Evolutionary conservation across 2,113 vertebrate genomes (phyloP).

Genomic region (Ellobius talpinus): DNA sequence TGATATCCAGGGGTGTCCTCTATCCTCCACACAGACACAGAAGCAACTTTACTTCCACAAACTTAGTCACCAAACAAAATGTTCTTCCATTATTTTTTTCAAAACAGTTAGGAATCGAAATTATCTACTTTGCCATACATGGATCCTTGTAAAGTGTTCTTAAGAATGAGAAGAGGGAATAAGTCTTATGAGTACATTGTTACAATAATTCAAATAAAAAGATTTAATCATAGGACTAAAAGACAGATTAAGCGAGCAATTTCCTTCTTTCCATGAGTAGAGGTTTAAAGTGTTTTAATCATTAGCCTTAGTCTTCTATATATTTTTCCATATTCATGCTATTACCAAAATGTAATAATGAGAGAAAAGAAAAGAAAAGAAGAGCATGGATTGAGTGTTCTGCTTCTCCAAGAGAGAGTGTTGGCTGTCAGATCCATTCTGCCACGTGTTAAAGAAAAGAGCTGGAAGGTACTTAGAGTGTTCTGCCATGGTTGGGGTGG

Average conservation of each 20-base stretch:
- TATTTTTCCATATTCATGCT: constrained; percentile 6
- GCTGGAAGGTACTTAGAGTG: background rate
- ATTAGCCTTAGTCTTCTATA: constrained; percentile 41
- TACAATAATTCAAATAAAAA: constrained; percentile 70
- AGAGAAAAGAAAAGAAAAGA: background rate
- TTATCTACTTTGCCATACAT: background rate
- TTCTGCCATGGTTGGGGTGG: background rate
- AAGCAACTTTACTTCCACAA: background rate
- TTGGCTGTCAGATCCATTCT: background rate
- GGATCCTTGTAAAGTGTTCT: constrained; percentile 27
- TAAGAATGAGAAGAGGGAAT: constrained; percentile 1
- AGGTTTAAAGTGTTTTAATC: constrained; percentile 67
- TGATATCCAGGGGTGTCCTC: background rate
- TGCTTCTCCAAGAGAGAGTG: background rate
- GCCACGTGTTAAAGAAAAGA: background rate
- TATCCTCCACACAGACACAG: background rate
- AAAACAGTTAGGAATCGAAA: constrained; percentile 11
- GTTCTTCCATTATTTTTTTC: constrained; percentile 37
- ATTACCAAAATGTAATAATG: constrained; percentile 53
- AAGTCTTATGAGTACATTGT: constrained; percentile 60
- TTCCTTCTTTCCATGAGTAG: constrained; percentile 34
- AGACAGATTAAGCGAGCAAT: constrained; percentile 56
- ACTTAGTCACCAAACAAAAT: constrained; percentile 18
- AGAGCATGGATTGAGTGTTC: background rate
- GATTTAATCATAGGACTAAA: constrained; percentile 55